These are phyloP conservation scores for Lytechinus variegatus DNA, from an alignment of 35 echinoderm and acorn worm species.

Conservation along the genomic window DNA sequence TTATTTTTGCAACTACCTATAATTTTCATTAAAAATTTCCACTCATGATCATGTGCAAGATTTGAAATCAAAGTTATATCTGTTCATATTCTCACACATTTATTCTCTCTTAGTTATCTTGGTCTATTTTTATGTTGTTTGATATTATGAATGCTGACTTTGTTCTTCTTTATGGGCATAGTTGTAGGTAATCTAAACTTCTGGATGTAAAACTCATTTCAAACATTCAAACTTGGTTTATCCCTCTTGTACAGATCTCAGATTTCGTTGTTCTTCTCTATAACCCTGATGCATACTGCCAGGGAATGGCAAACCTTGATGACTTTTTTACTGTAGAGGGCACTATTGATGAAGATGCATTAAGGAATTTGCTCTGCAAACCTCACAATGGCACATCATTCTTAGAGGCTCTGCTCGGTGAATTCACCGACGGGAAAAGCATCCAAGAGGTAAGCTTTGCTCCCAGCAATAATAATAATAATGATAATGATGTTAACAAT, in stretches of 20 bases:
- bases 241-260: background rate
- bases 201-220: too few species aligned
- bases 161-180: too few species aligned
- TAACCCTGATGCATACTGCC: slow-evolving; percentile 1
- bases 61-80: too few species aligned
- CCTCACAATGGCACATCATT: background rate
- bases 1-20: too few species aligned
- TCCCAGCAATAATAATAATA: too few species aligned
- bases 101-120: too few species aligned
- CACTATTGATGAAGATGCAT: background rate
- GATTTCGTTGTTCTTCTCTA: background rate
- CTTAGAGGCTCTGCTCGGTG: background rate
- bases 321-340: background rate
- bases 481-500: too few species aligned
- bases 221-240: background rate
- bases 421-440: background rate
- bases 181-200: too few species aligned
- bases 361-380: background rate
- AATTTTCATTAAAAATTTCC: too few species aligned
- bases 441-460: background rate
- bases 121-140: too few species aligned
- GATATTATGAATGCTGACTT: too few species aligned
- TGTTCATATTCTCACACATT: background rate
- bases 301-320: background rate
- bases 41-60: too few species aligned